phyloP scores from a whole-genome alignment of 2,113 vertebrate genomes.

The Nettapus auritus region DNA sequence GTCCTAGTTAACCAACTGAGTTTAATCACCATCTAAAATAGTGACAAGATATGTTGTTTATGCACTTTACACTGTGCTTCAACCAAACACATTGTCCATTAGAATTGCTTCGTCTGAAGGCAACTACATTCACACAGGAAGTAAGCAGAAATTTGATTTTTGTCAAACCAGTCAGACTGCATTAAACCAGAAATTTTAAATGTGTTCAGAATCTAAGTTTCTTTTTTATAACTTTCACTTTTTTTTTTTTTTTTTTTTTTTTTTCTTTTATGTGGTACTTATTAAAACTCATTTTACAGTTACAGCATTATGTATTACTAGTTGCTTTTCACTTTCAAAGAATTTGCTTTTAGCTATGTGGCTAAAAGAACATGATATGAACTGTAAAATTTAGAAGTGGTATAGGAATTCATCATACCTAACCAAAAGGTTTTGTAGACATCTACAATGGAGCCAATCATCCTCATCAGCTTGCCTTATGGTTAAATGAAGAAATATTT shows the following conservation, averaged over 20 bases:
- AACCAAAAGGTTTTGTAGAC: not conserved
- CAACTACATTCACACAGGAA: not conserved
- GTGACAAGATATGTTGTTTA: not conserved
- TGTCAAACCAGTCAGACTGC: not conserved
- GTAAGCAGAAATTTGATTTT: not conserved
- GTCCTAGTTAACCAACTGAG: not conserved
- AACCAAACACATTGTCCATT: not conserved
- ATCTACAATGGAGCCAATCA: not conserved
- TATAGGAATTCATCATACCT: not conserved
- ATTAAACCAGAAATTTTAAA: not conserved
- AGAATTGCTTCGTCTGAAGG: not conserved
- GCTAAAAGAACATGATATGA: not conserved
- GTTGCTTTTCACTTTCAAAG: not conserved
- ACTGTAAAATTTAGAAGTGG: not conserved
- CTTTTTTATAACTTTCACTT: not conserved
- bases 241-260: not conserved
- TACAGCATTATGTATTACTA: not conserved
- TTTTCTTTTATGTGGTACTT: not conserved
- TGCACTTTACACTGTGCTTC: not conserved
- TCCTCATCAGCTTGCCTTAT: not conserved
- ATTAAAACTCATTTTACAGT: not conserved
- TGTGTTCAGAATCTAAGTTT: not conserved
- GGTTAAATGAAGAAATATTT: not conserved
- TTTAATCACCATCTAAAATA: not conserved
- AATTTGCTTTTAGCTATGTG: not conserved